These are phyloP conservation scores for Smittia aterrima DNA, from an alignment of 2,888 invertebrate species.

Conservation along the genomic window DNA sequence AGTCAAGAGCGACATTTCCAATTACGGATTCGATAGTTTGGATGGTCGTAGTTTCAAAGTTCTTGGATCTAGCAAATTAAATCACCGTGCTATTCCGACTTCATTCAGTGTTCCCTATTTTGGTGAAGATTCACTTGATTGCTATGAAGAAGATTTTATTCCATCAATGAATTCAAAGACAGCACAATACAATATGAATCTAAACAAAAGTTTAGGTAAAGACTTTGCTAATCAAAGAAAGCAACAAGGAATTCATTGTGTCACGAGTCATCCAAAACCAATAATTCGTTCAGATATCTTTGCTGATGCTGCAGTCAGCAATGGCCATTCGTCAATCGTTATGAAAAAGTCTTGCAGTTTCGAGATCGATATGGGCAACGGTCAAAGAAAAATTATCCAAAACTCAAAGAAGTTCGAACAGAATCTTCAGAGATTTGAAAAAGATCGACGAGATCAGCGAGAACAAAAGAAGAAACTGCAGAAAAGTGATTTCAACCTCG, in stretches of 20 bases:
- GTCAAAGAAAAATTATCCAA: constrained; percentile 26
- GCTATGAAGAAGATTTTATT: constrained; percentile 48
- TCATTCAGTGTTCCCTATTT: constrained; percentile 36
- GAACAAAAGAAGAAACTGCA: constrained; percentile 43
- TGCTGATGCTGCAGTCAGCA: constrained; percentile 35
- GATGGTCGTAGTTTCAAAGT: constrained; percentile 34
- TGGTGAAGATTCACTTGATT: constrained; percentile 20
- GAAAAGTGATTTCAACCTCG: constrained; percentile 53
- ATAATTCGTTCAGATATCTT: constrained; percentile 38
- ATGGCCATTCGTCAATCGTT: constrained; percentile 26
- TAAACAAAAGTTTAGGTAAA: constrained; percentile 53
- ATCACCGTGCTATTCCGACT: constrained; percentile 3
- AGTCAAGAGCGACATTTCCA: constrained; percentile 39
- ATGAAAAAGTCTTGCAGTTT: constrained; percentile 49
- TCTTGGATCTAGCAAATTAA: constrained; percentile 8
- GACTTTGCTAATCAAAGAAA: constrained; percentile 53
- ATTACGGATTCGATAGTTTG: constrained; percentile 42
- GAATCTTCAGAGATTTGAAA: constrained; percentile 63
- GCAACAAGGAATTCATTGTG: constrained; percentile 46
- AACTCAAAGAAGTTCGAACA: constrained; percentile 54
- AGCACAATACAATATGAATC: constrained; percentile 51
- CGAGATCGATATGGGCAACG: constrained; percentile 47
- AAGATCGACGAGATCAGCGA: constrained; percentile 55
- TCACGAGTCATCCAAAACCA: constrained; percentile 45
- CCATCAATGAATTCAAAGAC: constrained; percentile 52